Evolutionary conservation across 2,797 vertebrate genomes (phyloP).

Genomic region (Cynopterus sphinx): DNA sequence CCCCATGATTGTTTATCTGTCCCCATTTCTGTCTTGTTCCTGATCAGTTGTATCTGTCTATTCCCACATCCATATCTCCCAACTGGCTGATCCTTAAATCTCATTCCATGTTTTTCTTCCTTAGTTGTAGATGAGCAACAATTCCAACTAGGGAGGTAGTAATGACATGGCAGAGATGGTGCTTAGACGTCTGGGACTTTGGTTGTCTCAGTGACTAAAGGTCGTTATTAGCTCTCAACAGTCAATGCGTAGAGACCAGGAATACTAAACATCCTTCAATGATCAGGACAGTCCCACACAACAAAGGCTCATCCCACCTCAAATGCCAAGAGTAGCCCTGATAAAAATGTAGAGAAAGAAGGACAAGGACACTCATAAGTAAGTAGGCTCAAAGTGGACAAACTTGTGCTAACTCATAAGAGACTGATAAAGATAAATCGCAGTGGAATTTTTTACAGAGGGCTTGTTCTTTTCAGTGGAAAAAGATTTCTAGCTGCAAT

Average conservation of each 20-base stretch:
- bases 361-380: background rate
- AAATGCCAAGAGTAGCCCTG: background rate
- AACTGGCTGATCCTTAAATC: background rate
- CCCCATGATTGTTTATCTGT: background rate
- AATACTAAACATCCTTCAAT: background rate
- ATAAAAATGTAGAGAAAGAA: background rate
- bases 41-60: background rate
- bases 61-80: background rate
- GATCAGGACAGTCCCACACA: background rate
- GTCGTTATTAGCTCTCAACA: background rate
- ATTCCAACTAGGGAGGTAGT: background rate
- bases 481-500: background rate
- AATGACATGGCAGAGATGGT: background rate
- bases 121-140: background rate
- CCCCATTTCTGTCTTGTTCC: background rate
- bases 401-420: background rate
- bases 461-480: background rate
- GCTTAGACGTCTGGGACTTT: background rate
- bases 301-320: background rate
- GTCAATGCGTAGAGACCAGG: background rate
- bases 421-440: background rate
- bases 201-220: background rate
- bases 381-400: background rate
- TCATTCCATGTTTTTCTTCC: background rate
- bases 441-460: background rate